A percentile compares a stretch with the other conserved stretches of the same genome.
These are phyloP conservation scores for Anaspis maculata DNA, from an alignment of 2,888 invertebrate species.

Conservation along the genomic window DNA sequence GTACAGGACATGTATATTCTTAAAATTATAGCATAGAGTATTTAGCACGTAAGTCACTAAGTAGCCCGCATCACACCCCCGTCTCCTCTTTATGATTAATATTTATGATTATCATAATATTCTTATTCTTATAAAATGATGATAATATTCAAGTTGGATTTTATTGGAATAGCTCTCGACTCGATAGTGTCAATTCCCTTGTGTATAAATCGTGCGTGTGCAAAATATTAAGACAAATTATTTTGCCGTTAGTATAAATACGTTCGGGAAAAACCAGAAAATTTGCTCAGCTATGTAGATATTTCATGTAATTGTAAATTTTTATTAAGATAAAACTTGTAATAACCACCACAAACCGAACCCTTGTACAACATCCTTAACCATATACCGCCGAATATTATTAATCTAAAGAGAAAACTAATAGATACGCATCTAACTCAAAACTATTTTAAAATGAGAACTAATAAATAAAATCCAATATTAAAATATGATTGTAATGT, in stretches of 20 bases:
- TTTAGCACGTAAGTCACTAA: conserved; percentile 22
- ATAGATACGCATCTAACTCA: background rate
- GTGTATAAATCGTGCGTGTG: conserved; percentile 28
- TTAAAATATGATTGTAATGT: too few species aligned
- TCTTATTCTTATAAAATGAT: too few species aligned
- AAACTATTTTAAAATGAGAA: conserved; percentile 14
- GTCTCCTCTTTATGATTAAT: conserved; percentile 20
- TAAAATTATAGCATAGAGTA: conserved; percentile 4
- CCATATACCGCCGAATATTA: background rate
- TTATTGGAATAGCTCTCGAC: conserved; percentile 38
- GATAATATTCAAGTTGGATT: conserved; percentile 33
- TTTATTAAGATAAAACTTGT: background rate
- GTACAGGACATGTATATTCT: background rate
- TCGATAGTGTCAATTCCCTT: conserved; percentile 37
- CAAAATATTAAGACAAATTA: conserved; percentile 12
- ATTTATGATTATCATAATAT: too few species aligned
- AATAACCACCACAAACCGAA: background rate
- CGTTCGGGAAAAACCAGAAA: conserved; percentile 40
- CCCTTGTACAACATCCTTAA: background rate
- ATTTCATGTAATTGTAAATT: conserved; percentile 19
- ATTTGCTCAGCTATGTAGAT: conserved; percentile 40
- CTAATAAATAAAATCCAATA: conserved; percentile 29
- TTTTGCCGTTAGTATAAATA: conserved; percentile 39
- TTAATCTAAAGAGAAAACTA: conserved; percentile 4
- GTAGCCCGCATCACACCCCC: conserved; percentile 36